Evolutionary conservation across 2,113 vertebrate species (phyloP).

Genomic region (Lethenteron camtschaticum): DNA sequence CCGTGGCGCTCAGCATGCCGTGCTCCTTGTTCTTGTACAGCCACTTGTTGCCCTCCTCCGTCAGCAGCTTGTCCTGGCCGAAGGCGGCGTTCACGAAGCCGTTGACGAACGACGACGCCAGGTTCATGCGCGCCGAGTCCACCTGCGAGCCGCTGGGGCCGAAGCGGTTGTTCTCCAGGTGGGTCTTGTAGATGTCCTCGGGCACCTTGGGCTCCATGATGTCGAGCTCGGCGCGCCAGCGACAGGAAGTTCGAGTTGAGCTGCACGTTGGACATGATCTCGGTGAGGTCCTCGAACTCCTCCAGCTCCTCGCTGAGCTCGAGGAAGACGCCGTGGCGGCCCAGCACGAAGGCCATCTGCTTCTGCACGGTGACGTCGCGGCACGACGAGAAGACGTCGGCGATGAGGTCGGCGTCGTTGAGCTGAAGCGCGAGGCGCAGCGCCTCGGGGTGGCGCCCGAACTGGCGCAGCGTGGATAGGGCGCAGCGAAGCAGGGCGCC

Average conservation of each 20-base stretch:
- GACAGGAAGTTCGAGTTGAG: conserved; percentile 95
- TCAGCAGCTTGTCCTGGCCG: conserved; percentile 87
- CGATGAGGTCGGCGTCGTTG: conserved; percentile 80
- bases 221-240: conserved; percentile 80
- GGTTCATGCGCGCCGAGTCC: conserved; percentile 91
- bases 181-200: conserved; percentile 96
- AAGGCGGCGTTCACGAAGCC: conserved; percentile 95
- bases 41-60: conserved; percentile 96
- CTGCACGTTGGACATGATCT: conserved; percentile 98
- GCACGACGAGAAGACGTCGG: conserved; percentile 96
- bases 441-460: conserved; percentile 76
- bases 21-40: conserved; percentile 98
- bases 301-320: conserved; percentile 91
- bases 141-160: conserved; percentile 88
- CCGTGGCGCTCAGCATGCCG: conserved; percentile 87
- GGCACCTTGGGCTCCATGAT: conserved; percentile 99
- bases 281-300: conserved; percentile 82
- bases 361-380: conserved; percentile 94
- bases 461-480: conserved; percentile 82
- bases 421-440: conserved; percentile 81
- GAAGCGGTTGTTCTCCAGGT: conserved; percentile 96
- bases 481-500: conserved; percentile 72
- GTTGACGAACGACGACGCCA: conserved; percentile 91
- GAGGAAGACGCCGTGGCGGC: conserved; percentile 79
- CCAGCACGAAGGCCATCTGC: conserved; percentile 94